Conservation (phyloP, 2,888 invertebrate genomes). For the Scaptodrosophila latifasciaeformis region DNA sequence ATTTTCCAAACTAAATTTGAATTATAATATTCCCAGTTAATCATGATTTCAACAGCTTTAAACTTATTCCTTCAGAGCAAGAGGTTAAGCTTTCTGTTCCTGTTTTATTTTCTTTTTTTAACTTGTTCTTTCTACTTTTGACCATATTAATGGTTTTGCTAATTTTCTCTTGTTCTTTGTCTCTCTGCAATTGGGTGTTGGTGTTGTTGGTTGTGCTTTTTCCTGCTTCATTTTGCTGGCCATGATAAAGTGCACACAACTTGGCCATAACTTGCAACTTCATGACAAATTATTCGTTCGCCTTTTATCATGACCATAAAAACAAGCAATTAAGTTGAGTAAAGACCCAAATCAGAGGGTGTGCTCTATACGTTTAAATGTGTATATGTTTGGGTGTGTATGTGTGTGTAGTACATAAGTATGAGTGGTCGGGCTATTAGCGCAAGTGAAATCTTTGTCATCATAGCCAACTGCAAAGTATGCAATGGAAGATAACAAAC, state of each 20-base stretch:
- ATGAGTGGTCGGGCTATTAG: constrained; percentile 27
- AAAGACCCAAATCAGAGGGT: constrained; percentile 33
- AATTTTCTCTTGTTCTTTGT: background rate
- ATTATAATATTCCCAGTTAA: no score
- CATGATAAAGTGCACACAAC: constrained; percentile 24
- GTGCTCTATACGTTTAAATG: no score
- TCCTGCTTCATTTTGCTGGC: no score
- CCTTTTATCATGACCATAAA: constrained; percentile 27
- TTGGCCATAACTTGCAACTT: constrained; percentile 26
- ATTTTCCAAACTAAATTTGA: no score
- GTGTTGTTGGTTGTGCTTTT: no score
- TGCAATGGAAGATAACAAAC: constrained; percentile 32
- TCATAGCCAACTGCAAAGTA: constrained; percentile 38
- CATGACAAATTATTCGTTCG: constrained; percentile 41
- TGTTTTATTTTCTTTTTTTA: no score
- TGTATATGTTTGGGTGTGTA: no score
- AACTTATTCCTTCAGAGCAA: no score
- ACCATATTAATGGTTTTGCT: background rate
- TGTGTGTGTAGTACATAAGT: background rate
- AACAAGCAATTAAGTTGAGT: constrained; percentile 45
- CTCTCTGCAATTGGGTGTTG: background rate
- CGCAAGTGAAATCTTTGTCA: constrained; percentile 32
- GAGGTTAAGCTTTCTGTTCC: no score
- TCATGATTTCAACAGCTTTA: no score
- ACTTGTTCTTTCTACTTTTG: no score